Base-by-base conservation (phyloP, 1,140 invertebrate species). In the Oryzaephilus surinamensis region DNA sequence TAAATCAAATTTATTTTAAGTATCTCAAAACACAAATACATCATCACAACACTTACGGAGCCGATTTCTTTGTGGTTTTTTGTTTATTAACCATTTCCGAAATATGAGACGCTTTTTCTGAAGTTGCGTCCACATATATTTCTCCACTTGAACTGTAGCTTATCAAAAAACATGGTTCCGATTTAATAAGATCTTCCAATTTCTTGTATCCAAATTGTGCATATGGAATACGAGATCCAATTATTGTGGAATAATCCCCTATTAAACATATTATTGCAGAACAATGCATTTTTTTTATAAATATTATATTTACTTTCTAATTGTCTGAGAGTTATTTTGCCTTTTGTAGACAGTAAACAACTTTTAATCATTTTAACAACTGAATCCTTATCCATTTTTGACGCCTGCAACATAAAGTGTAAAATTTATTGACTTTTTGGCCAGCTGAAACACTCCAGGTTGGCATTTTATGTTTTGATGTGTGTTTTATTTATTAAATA, bases 201-300 rank as follows among this genome's bases (percentile, higher is more conserved):
- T 57, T 61, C 18, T 54, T 32, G 55, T 65, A 75, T 2, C 75
- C 76, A 35, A 78, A 56, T 41, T 69, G 65, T 38, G 50, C 57
- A 44, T 62, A 79, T 4, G 75, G 75, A 46, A 79, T 74, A 28
- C 48, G 52, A 50, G 71, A 64, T 23, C 74, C 74, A 48, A 70
- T 61, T 2, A 79, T 41, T 36, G 61, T 63, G 32, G 49, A 53
- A 49, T 74, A 79, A 55, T 79, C 75, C 27, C 57, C 68, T 69
- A 35, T 17, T 49, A 47, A 41, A 19, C 2, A 4, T 5, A 35
- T 24, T 24, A 29, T 3, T 14, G n/a, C 11, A 29, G 18, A 20
- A 38, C 10, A 14, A 7, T 6, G 7, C 4, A 14, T 10, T 27
- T 26, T 15, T 4, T 6, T 2, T 10, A 15, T 29, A 13, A 35